Evolutionary conservation across 2,888 invertebrate genomes (phyloP).

Genomic region (Thysanoteuthis rhombus): DNA sequence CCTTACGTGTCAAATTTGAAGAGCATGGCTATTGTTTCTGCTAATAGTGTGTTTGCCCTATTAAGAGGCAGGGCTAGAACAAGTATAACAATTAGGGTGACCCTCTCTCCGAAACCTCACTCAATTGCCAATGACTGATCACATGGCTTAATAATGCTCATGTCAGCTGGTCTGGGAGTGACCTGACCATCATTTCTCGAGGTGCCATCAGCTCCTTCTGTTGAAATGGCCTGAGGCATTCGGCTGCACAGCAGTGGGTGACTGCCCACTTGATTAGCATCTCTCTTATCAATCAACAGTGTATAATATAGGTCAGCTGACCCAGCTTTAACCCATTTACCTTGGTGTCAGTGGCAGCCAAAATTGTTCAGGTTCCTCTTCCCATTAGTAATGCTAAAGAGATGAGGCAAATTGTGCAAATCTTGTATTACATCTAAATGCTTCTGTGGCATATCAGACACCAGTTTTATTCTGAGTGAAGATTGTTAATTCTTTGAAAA

Average conservation of each 20-base stretch:
- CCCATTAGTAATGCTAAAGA: neutral
- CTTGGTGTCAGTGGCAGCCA: neutral
- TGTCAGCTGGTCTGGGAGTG: neutral
- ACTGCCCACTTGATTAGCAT: neutral
- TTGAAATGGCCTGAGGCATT: neutral
- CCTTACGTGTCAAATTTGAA: neutral
- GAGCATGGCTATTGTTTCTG: neutral
- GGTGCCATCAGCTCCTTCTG: neutral
- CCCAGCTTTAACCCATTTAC: neutral
- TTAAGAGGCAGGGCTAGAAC: neutral
- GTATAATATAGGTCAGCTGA: constrained; percentile 12
- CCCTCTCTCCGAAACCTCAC: neutral
- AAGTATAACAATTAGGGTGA: neutral
- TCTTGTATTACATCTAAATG: neutral
- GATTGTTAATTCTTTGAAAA: neutral
- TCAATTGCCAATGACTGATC: constrained; percentile 12
- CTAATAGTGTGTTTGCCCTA: constrained; percentile 12
- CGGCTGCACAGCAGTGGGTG: neutral
- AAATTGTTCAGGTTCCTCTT: neutral
- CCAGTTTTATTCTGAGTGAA: neutral
- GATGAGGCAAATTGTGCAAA: neutral
- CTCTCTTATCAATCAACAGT: neutral
- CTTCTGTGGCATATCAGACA: neutral
- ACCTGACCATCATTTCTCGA: neutral
- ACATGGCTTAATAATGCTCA: neutral